phyloP scores from a whole-genome alignment of 2,113 vertebrate species.

The Porphyrio hochstetteri region DNA sequence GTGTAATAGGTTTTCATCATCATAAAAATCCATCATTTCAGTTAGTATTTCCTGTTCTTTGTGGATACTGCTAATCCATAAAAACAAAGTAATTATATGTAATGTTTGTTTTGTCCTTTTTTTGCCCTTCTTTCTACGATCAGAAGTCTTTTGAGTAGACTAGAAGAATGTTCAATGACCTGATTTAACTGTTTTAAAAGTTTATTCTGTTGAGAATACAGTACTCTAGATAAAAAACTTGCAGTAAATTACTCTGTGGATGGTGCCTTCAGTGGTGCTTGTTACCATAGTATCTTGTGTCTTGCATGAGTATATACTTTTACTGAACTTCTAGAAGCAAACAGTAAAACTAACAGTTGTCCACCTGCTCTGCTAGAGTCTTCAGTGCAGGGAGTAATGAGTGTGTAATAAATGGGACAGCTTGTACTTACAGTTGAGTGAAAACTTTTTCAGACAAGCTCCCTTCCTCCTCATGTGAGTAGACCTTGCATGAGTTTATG shows the following conservation, averaged over 20 bases:
- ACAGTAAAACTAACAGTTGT: background rate
- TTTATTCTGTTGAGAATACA: background rate
- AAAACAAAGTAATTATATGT: constrained; percentile 1
- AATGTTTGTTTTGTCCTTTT: constrained; percentile 36
- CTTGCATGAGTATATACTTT: background rate
- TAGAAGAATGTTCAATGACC: background rate
- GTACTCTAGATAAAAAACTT: background rate
- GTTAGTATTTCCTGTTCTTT: constrained; percentile 15
- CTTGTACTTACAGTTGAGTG: background rate
- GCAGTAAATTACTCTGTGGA: background rate
- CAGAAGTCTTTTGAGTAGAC: background rate
- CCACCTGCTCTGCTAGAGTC: background rate
- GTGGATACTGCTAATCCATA: constrained; percentile 11
- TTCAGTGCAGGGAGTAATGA: background rate
- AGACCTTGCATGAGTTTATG: background rate
- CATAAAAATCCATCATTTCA: constrained; percentile 42
- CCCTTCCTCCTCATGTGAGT: background rate
- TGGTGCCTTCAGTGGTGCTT: background rate
- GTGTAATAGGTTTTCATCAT: constrained; percentile 39
- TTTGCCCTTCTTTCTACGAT: background rate
- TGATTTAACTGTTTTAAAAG: background rate
- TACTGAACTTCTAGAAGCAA: background rate
- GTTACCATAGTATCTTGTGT: background rate
- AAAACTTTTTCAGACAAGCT: constrained; percentile 29
- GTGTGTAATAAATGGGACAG: background rate